phyloP scores from a whole-genome alignment of 2,797 vertebrate genomes.

The Tapera naevia region DNA sequence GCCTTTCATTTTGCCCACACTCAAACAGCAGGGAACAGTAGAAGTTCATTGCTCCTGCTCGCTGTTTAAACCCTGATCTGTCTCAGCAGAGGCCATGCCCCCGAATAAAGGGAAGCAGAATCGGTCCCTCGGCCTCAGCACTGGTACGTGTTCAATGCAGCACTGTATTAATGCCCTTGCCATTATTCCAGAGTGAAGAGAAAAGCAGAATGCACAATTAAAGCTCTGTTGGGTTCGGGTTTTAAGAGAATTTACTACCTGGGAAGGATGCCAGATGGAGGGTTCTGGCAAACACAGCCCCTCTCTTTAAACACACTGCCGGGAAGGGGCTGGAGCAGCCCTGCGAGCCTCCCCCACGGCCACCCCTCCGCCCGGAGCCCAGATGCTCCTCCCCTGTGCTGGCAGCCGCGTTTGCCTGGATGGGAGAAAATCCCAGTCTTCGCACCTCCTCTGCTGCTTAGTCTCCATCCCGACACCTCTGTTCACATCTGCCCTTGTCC shows the following conservation, averaged over 20 bases:
- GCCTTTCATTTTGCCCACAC: constrained; percentile 63
- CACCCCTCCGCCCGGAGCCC: not conserved
- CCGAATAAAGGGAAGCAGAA: constrained; percentile 25
- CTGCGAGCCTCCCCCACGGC: not conserved
- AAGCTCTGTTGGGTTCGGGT: constrained; percentile 11
- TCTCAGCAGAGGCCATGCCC: constrained; percentile 6
- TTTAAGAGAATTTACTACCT: constrained; percentile 39
- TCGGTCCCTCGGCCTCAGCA: not conserved
- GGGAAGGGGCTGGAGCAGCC: not conserved
- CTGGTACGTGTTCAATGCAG: not conserved
- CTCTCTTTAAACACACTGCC: not conserved
- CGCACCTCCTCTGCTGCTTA: not conserved
- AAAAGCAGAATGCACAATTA: constrained; percentile 53
- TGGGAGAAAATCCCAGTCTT: not conserved
- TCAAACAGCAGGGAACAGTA: constrained; percentile 58
- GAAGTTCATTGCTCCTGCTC: constrained; percentile 55
- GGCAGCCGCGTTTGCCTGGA: not conserved
- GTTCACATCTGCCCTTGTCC: not conserved
- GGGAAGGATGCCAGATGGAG: constrained; percentile 14
- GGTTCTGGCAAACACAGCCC: constrained; percentile 19
- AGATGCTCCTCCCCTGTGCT: not conserved
- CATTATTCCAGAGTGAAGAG: constrained; percentile 24
- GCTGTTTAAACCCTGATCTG: constrained; percentile 38
- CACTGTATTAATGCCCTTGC: not conserved
- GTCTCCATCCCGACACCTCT: not conserved